Base-by-base conservation (phyloP, 1,140 invertebrate genomes). In the Brachionus sp. region DNA sequence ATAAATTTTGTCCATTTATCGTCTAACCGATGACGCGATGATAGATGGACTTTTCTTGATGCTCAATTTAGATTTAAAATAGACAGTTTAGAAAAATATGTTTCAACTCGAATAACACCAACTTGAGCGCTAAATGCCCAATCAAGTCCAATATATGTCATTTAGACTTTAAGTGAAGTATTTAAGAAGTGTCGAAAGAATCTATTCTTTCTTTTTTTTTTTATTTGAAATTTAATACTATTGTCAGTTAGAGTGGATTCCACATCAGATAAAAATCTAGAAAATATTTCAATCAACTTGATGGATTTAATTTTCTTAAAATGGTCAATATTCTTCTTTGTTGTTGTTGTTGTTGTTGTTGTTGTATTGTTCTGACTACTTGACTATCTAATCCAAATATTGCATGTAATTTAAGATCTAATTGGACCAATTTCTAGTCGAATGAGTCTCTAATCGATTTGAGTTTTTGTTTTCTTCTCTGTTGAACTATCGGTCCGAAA, bases 21-120 rank as follows among this genome's bases (percentile, higher is more conserved):
- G 50, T 57, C 50, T 57, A 57, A 23, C 50, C 16, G 50, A 57
- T 57, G 50, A 57, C 50, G 50, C 50, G 50, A 57, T 57, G 50
- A 57, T 57, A 57, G 50, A 57, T 57, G 50, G 50, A 19, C 50
- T 57, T 57, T 57, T 19, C 29, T 29, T n/a, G n/a, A 57, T 57
- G 50, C 50, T 57, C 50, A 57, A 57, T 57, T 57, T 57, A 57
- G 50, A 57, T 57, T 57, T 57, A 57, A 57, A 29, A 57, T 57
- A 57, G 50, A 57, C 50, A 57, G 50, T 57, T 57, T 57, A 57
- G 19, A 9, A 57, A 57, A 57, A 57, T 57, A 57, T 57, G 50
- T 19, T 57, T 57, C 50, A 19, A 9, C 50, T 57, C n/a, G 50
- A 57, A 57, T 57, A 57, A 19, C 50, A 19, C 50, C 50, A 57